Base-by-base conservation (phyloP, 2,888 invertebrate species). In the Camptogramma bilineatum region DNA sequence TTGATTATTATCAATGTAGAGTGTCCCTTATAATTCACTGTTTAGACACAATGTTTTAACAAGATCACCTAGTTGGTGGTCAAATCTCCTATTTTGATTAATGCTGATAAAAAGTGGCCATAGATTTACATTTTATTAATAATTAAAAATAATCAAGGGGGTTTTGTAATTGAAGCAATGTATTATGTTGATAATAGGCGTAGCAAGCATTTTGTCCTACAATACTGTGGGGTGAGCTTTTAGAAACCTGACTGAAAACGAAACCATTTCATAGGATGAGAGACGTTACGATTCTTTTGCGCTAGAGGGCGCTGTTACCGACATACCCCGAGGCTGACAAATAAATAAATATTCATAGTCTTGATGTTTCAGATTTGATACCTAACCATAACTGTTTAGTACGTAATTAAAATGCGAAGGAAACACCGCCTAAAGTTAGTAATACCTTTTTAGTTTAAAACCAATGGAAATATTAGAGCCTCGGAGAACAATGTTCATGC, bases 251-350 rank as follows among this genome's bases (percentile, higher is more conserved):
- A 17, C 17, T 44, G 16, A 17, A 42, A 39, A 39, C 39, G 16
- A 8, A 44, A 44, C 44, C 17, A 39, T 13, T 44, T 7, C n/a
- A 4, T 10, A 42, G 17, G 4, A 13, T 39, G 34, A 3, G 4
- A 39, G 13, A 13, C 13, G 34, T 39, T 13, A 39, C 10, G 34
- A 13, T 39, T 44, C 44, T 44, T 8, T 4, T 17, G 7, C 8
- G 5, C 44, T 44, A 44, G 44, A 17, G 13, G 44, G 44, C 44
- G 44, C 44, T 44, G 44, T 44, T 44, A 44, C 44, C 44, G 17
- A 44, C 17, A 16, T 44, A 17, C 44, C 17, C 16, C 1, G 3
- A 39, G 13, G 34, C 13, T 39, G 13, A 13, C 4, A 13, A 13
- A 1, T 13, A 39, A 39, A 39, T 39, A 13, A 39, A 39, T 39